Base-by-base conservation (phyloP, 2,888 invertebrate species). In the Pyrocoelia pectoralis region DNA sequence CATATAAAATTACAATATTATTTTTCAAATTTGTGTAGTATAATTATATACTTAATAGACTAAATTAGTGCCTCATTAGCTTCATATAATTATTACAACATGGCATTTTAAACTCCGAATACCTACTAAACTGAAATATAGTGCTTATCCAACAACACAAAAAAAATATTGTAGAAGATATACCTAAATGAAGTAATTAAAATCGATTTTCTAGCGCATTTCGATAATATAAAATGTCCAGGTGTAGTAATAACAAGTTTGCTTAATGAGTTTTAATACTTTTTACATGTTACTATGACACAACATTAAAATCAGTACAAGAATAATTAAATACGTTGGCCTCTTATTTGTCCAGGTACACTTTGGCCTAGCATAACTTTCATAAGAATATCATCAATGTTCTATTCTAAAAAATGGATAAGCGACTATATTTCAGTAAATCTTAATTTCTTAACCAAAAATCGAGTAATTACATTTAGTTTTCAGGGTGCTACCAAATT, bases 1-100 rank as follows among this genome's bases (percentile, higher is more conserved):
- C 72, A 75, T 76, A 76, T 73, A 76, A 76, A 76, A 76, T 76
- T 74, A 76, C 74, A 74, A 73, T 73, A 71, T 67, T 69, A 61
- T 67, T 70, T 70, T 68, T 51, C 15, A 18, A 46, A 46, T 17
- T 17, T 18, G 46, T 46, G 46, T 17, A 46, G 10, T 48, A 48
- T 56, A 48, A 48, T 15, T 56, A 55, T 46, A 13, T 13, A 18
- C n/a, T 38, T 33, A 15, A 48, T 13, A 17, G 56, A 48, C 43
- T 52, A 52, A 52, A 15, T 33, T 48, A 48, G 56, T 56, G 56
- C 38, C 48, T 56, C 56, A 55, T 55, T 55, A 55, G 55, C 55
- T 55, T 55, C 10, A 24, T 46, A 18, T 43, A 55, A 55, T 55
- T 55, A 18, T 55, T 55, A 55, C 55, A 46, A 28, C 41, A 24